Evolutionary conservation across 2,888 invertebrate genomes (phyloP).

Genomic region (Leptinotarsa juncta): DNA sequence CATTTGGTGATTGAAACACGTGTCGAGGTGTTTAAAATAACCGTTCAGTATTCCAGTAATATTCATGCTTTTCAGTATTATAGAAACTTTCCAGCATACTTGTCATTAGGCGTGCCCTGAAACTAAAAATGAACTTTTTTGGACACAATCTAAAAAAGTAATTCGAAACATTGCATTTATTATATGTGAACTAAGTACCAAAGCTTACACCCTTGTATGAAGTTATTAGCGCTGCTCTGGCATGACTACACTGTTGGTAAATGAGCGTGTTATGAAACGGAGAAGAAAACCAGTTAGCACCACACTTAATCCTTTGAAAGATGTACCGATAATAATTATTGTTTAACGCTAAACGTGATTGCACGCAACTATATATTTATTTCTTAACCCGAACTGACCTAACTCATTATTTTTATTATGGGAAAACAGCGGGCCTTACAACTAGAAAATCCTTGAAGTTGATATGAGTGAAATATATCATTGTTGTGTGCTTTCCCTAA

Average conservation of each 20-base stretch:
- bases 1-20: too few species aligned
- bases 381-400: conserved; percentile 21
- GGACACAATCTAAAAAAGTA: too few species aligned
- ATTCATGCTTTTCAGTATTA: too few species aligned
- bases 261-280: conserved; percentile 9
- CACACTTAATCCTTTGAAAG: conserved; percentile 23
- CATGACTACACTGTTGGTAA: conserved; percentile 5
- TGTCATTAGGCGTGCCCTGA: too few species aligned
- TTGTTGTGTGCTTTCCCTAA: neutral
- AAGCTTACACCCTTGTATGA: neutral
- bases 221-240: conserved; percentile 3
- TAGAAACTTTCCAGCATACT: too few species aligned
- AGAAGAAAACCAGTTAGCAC: conserved; percentile 24
- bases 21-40: too few species aligned
- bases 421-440: conserved; percentile 1
- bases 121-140: too few species aligned
- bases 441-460: conserved; percentile 10
- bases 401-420: conserved; percentile 23
- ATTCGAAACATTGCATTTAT: too few species aligned
- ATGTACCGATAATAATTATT: conserved; percentile 34
- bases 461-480: neutral
- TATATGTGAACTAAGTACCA: neutral
- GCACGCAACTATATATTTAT: conserved; percentile 22
- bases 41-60: too few species aligned
- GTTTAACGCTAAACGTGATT: conserved; percentile 25